Evolutionary conservation across 2,888 invertebrate species (phyloP).

Genomic region (Clusia tigrina): DNA sequence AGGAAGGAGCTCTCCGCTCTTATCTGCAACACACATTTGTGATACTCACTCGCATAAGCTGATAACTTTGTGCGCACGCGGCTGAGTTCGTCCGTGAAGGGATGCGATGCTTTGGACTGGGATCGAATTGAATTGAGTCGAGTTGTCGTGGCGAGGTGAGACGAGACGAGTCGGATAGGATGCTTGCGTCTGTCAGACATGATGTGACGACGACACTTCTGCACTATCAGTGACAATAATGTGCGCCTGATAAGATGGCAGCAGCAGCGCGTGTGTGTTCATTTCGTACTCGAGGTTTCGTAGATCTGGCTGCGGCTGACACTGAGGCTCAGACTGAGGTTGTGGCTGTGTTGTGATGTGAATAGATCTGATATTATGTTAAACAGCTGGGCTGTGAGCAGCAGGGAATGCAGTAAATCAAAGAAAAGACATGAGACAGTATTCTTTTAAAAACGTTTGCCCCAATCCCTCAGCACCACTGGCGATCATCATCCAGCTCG

Average conservation of each 20-base stretch:
- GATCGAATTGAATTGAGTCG: no score
- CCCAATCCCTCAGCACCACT: no score
- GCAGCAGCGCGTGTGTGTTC: background rate
- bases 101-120: background rate
- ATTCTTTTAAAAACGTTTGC: no score
- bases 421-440: no score
- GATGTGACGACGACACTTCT: background rate
- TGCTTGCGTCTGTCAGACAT: conserved; percentile 1
- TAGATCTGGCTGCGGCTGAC: background rate
- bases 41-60: background rate
- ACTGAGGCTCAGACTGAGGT: background rate
- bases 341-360: background rate
- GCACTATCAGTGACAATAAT: conserved; percentile 4
- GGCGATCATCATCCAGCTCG: no score
- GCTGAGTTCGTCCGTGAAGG: background rate
- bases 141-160: background rate
- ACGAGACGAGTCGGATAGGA: no score
- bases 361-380: no score
- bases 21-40: background rate
- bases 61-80: background rate
- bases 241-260: background rate
- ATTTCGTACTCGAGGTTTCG: background rate
- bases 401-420: no score
- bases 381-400: no score
- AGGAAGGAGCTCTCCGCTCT: background rate